phyloP scores from a whole-genome alignment of 1,140 invertebrate genomes.

The Drosophila gunungcola region DNA sequence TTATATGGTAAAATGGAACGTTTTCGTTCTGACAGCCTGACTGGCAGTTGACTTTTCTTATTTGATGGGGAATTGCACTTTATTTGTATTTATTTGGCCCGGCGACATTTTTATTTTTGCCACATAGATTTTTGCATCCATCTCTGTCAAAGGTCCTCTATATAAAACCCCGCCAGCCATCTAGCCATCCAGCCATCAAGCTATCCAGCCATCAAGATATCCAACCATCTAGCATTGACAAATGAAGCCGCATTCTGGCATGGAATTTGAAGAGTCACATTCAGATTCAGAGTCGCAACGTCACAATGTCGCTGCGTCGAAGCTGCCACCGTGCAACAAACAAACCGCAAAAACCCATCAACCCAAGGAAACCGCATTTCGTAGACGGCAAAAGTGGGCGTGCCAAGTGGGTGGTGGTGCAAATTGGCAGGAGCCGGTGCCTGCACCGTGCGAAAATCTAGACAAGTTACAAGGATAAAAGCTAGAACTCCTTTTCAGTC shows the following conservation, averaged over 20 bases:
- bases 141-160: conserved; percentile 38
- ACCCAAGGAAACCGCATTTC: conserved; percentile 52
- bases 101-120: conserved; percentile 53
- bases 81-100: conserved; percentile 42
- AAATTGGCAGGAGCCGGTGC: conserved; percentile 2
- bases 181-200: too few species aligned
- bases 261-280: conserved; percentile 38
- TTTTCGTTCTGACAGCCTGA: conserved; percentile 48
- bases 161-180: background rate
- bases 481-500: background rate
- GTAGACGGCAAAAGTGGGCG: conserved; percentile 15
- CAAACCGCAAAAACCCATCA: conserved; percentile 61
- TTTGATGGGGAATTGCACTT: conserved; percentile 50
- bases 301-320: conserved; percentile 22
- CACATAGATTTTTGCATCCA: conserved; percentile 57
- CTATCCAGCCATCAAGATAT: background rate
- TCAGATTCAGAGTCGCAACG: conserved; percentile 3
- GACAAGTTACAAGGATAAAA: background rate
- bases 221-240: conserved; percentile 42
- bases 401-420: background rate
- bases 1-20: background rate
- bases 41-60: conserved; percentile 47
- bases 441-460: background rate
- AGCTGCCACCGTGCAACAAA: conserved; percentile 47
- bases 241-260: conserved; percentile 54